A percentile compares a stretch with the other conserved stretches of the same genome.
Conservation (phyloP, 1,140 invertebrate species). For the Bathynomus jamesi region DNA sequence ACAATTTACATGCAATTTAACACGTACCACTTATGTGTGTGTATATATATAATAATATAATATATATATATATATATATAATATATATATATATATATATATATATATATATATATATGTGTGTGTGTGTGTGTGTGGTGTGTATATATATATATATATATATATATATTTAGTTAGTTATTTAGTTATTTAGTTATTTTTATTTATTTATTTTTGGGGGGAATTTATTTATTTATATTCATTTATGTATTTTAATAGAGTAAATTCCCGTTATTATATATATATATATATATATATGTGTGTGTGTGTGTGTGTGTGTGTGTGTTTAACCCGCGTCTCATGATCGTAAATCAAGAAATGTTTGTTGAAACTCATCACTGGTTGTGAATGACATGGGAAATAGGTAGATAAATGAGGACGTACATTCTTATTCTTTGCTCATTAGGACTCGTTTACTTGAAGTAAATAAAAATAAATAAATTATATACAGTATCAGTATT, state of each 20-base stretch:
- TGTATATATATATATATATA: conserved; percentile 1
- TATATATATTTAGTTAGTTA: background rate
- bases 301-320: background rate
- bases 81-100: background rate
- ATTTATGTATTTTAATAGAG: background rate
- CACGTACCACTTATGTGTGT: too few species aligned
- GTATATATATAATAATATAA: too few species aligned
- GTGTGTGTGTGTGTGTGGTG: background rate
- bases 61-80: background rate
- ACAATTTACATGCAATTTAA: too few species aligned
- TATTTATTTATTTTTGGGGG: background rate
- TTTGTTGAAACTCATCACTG: too few species aligned
- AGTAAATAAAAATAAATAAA: too few species aligned
- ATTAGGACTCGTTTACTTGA: too few species aligned
- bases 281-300: background rate
- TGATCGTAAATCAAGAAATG: too few species aligned
- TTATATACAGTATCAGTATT: too few species aligned
- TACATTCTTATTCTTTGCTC: too few species aligned
- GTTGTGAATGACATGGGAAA: too few species aligned
- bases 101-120: background rate
- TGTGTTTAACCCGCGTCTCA: background rate
- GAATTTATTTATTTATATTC: background rate
- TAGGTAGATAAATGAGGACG: too few species aligned
- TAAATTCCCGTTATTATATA: background rate
- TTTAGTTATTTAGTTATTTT: background rate